phyloP scores from a whole-genome alignment of 30 jellyfish, hydroid and myxozoan species.

The Chironex yamaguchii region DNA sequence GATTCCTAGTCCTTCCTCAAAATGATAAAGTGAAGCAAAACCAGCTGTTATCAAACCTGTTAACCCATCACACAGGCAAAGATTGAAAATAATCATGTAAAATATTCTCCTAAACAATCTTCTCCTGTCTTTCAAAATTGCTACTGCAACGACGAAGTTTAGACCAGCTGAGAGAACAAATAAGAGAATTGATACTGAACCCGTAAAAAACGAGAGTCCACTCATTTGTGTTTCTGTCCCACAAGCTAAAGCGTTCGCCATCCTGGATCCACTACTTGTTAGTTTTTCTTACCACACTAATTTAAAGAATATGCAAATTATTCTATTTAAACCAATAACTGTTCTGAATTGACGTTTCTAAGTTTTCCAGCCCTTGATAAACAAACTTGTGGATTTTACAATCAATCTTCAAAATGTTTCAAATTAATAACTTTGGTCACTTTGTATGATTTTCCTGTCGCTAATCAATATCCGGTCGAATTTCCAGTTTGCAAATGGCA shows the following conservation, averaged over 20 bases:
- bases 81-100: conserved; percentile 35
- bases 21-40: not conserved
- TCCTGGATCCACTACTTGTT: too few species aligned
- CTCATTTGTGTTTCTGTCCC: not conserved
- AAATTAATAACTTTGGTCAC: too few species aligned
- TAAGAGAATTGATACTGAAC: not conserved
- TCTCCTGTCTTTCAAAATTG: not conserved
- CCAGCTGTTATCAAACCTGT: not conserved
- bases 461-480: too few species aligned
- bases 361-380: too few species aligned
- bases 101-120: conserved; percentile 3
- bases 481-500: too few species aligned
- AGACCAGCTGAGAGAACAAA: not conserved
- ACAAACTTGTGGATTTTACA: too few species aligned
- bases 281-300: too few species aligned
- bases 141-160: not conserved
- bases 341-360: too few species aligned
- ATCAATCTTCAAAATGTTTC: too few species aligned
- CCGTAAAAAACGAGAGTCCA: not conserved
- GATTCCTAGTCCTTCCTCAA: not conserved
- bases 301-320: too few species aligned
- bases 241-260: not conserved
- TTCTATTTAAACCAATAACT: too few species aligned
- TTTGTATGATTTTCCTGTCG: too few species aligned
- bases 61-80: conserved; percentile 8